Percentiles rank a stretch among this genome's conserved stretches.
Evolutionary conservation across 1,140 invertebrate species (phyloP).

Genomic region (Orchesella cincta): DNA sequence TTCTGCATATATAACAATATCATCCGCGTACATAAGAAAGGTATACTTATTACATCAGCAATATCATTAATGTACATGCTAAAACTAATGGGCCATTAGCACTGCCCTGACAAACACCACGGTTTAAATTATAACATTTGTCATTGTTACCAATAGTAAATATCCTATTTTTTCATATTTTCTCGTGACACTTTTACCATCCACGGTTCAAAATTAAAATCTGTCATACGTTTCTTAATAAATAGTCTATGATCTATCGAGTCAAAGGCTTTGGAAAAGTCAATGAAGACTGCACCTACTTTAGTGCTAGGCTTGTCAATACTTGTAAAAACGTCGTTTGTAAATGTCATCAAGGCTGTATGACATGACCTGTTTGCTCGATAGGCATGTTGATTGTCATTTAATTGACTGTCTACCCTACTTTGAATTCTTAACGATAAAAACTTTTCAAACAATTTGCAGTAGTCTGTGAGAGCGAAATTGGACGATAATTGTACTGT

Average conservation of each 20-base stretch:
- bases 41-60: not conserved
- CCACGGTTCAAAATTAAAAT: not conserved
- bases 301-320: slow-evolving; percentile 17
- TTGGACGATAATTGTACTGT: slow-evolving; percentile 14
- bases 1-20: slow-evolving; percentile 16
- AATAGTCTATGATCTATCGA: not conserved
- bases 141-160: not conserved
- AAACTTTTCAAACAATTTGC: slow-evolving; percentile 28
- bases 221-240: slow-evolving; percentile 16
- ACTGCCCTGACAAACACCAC: slow-evolving; percentile 15
- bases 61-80: slow-evolving; percentile 20
- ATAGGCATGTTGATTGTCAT: slow-evolving; percentile 21
- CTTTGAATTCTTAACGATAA: not conserved
- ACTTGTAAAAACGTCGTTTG: not conserved
- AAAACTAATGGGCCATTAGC: slow-evolving; percentile 19
- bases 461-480: not conserved
- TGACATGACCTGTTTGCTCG: not conserved
- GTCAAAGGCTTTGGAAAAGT: slow-evolving; percentile 30
- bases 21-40: slow-evolving; percentile 14
- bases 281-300: slow-evolving; percentile 22
- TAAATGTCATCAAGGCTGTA: not conserved
- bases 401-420: not conserved
- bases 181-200: not conserved
- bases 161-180: not conserved
- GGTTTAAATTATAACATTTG: not conserved